phyloP scores from a whole-genome alignment of 2,797 vertebrate genomes.

The Distichodus sexfasciatus region DNA sequence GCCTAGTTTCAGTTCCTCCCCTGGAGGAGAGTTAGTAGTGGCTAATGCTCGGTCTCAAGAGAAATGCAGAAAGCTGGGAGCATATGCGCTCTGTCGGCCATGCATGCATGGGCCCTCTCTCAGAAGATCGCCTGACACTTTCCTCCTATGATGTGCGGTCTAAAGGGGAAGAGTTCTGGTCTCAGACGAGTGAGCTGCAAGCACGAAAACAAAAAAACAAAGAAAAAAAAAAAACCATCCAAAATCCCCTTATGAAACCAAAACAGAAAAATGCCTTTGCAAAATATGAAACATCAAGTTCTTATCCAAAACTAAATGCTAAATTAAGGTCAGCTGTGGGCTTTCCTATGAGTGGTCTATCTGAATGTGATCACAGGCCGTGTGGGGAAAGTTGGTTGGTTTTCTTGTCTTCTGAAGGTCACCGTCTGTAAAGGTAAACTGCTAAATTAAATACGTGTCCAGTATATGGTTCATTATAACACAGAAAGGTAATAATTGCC shows the following conservation, averaged over 20 bases:
- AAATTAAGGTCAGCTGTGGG: not conserved
- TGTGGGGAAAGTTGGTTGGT: too few species aligned
- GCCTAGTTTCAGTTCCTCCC: not conserved
- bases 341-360: too few species aligned
- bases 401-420: too few species aligned
- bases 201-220: conserved; percentile 12
- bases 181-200: conserved; percentile 21
- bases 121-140: conserved; percentile 5
- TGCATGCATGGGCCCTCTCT: conserved; percentile 5
- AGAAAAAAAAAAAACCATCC: not conserved
- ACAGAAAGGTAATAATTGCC: not conserved
- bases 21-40: not conserved
- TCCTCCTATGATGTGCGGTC: conserved; percentile 34
- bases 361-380: not conserved
- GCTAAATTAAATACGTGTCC: too few species aligned
- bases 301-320: not conserved
- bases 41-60: conserved; percentile 1
- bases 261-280: not conserved
- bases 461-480: too few species aligned
- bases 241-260: conserved; percentile 21
- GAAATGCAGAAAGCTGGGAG: not conserved
- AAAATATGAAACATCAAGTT: not conserved
- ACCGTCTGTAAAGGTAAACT: too few species aligned
- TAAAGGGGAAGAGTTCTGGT: conserved; percentile 14
- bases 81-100: conserved; percentile 1